A percentile compares a stretch with the other conserved stretches of the same genome.
Evolutionary conservation across 2,797 vertebrate genomes (phyloP).

Genomic region (Chelidonichthys spinosus): DNA sequence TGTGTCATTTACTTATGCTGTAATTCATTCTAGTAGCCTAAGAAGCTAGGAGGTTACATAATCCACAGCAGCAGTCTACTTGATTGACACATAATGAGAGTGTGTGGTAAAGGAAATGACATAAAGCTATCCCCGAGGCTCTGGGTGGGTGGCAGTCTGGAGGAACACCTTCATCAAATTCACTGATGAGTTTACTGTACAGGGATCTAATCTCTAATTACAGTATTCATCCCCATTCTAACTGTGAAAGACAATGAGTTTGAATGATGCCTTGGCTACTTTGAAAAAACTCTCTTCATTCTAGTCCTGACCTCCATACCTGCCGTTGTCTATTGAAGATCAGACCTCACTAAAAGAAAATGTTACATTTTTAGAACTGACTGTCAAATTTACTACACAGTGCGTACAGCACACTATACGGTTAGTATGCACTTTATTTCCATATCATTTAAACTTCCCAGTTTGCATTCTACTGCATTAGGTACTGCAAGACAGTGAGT

Average conservation of each 20-base stretch:
- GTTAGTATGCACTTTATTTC: no score
- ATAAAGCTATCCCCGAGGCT: conserved; percentile 47
- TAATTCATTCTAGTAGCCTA: not conserved
- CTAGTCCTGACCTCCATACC: not conserved
- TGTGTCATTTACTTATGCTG: not conserved
- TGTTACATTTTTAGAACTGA: not conserved
- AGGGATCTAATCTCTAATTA: conserved; percentile 35
- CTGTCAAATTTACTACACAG: not conserved
- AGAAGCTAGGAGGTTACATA: conserved; percentile 39
- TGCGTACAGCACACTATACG: not conserved
- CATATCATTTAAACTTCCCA: not conserved
- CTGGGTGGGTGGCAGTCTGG: conserved; percentile 53
- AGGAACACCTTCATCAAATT: conserved; percentile 56
- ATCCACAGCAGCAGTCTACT: conserved; percentile 28
- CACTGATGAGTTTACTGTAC: conserved; percentile 32
- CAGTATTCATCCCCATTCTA: not conserved
- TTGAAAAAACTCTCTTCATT: not conserved
- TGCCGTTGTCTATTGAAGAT: not conserved
- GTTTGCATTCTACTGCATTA: not conserved
- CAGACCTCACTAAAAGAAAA: not conserved
- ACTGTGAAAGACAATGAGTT: not conserved
- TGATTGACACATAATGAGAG: conserved; percentile 62
- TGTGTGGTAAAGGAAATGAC: conserved; percentile 66
- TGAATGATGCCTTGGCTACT: not conserved
- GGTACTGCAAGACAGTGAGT: not conserved